phyloP scores from a whole-genome alignment of 2,888 invertebrate genomes.

The Noctua pronuba region DNA sequence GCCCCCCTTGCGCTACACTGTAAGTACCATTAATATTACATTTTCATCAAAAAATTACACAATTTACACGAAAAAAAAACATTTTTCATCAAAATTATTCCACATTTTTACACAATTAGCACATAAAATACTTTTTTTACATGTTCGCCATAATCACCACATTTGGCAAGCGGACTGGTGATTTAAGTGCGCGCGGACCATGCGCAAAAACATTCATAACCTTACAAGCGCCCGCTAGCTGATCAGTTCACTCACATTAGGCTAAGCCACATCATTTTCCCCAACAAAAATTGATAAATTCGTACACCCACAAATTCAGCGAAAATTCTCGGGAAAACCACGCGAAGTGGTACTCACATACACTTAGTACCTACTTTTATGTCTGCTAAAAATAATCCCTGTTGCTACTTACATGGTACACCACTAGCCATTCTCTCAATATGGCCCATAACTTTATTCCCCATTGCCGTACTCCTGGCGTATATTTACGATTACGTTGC shows the following conservation, averaged over 20 bases:
- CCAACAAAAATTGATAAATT: background rate
- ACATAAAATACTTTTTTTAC: background rate
- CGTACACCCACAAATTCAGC: constrained; percentile 4
- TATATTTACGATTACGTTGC: constrained; percentile 68
- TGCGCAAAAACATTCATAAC: constrained; percentile 13
- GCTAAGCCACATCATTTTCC: constrained; percentile 1
- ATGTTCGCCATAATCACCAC: constrained; percentile 31
- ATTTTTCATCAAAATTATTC: background rate
- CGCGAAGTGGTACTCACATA: constrained; percentile 22
- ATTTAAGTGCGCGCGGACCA: constrained; percentile 16
- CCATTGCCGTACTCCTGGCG: constrained; percentile 61
- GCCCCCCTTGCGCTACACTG: constrained; percentile 90
- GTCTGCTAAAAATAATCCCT: constrained; percentile 47
- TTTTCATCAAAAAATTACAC: constrained; percentile 13
- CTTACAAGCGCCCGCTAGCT: background rate
- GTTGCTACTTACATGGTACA: constrained; percentile 47
- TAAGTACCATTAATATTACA: constrained; percentile 76
- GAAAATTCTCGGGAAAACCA: constrained; percentile 6
- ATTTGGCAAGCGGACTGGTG: constrained; percentile 36
- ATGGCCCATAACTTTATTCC: constrained; percentile 68
- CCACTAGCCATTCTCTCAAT: constrained; percentile 57
- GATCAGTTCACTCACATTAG: background rate
- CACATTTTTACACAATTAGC: background rate
- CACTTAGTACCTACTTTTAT: constrained; percentile 40
- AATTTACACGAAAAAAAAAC: background rate